Percentiles rank a stretch among this genome's conserved stretches.
Evolutionary conservation across 2,797 vertebrate species (phyloP).

Genomic region (Peromyscus aztecus): DNA sequence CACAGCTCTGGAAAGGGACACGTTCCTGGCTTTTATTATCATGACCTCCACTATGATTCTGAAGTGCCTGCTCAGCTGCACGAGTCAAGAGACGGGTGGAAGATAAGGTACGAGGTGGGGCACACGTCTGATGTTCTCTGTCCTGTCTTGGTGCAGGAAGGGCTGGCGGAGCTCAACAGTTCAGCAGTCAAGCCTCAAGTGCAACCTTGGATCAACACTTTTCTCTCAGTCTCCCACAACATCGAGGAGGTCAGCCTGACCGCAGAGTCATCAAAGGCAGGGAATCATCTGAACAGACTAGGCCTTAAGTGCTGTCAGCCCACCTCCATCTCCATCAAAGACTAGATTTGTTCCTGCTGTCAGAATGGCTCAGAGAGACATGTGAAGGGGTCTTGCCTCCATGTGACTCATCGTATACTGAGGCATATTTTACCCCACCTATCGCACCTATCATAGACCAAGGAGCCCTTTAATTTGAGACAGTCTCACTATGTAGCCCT

Average conservation of each 20-base stretch:
- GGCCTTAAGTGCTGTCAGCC: neutral
- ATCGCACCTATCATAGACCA: neutral
- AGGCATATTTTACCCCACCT: slow-evolving; percentile 5
- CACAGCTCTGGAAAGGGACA: slow-evolving; percentile 31
- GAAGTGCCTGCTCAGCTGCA: neutral
- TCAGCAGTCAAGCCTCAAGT: slow-evolving; percentile 97
- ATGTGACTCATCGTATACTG: neutral
- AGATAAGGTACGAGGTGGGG: neutral
- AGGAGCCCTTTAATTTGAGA: neutral
- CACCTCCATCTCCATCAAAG: neutral
- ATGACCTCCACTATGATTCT: neutral
- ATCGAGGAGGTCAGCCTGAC: slow-evolving; percentile 94
- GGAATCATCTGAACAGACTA: neutral
- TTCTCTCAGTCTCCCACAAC: slow-evolving; percentile 97
- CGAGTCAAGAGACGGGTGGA: neutral
- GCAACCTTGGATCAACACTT: slow-evolving; percentile 98
- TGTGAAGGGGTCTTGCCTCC: slow-evolving; percentile 35
- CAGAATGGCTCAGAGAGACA: neutral
- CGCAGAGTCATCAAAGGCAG: neutral
- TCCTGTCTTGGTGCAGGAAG: slow-evolving; percentile 90
- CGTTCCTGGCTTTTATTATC: neutral
- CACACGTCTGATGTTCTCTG: neutral
- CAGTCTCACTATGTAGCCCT: neutral
- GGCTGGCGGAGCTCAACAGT: slow-evolving; percentile 94
- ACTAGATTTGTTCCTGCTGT: neutral